Evolutionary conservation across 2,797 vertebrate species (phyloP), one percentile per base, ranked within the genome.

Genomic region (Ptychadena robeensis): DNA sequence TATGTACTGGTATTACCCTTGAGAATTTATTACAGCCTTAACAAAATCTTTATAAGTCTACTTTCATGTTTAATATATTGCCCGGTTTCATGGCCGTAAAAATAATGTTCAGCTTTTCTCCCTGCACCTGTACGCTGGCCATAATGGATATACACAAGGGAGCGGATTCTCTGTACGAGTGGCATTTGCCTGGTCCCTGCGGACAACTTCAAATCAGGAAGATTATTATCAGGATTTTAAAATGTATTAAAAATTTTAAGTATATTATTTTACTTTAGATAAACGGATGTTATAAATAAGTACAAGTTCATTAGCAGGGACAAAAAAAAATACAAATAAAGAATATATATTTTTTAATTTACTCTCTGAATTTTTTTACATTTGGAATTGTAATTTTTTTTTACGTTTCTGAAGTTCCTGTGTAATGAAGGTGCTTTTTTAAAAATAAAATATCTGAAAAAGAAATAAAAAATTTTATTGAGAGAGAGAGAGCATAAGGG

Each of bases 1-100:
- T 76, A 76, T 76, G 64, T 76, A 70, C 48, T 82, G 40, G 57
- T 66, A 69, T 57, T 61, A 68, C 66, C 38, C 65, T 32, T 69
- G 22, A 59, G 27, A 76, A 76, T 67, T 82, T 59, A 82, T 61
- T 74, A 69, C 79, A 65, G 32, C 15, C 28, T 67, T 48, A 65
- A 77, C 9, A 53, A 48, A 78, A 78, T 35, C 38, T 35, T 74
- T 53, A 10, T 67, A 28, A 25, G 11, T 78, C 4, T 68, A n/a
- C 38, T 14, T 67, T 78, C 44, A 66, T 31, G 31, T 67, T 67
- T 66, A 31, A 67, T 78, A 53, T 32, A 78, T 27, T 66, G 38
- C 75, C 31, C 22, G 67, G 10, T 67, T 31, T 68, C 14, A 35
- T 37, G 75, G 30, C 64, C n/a, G 31, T 57, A 31, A 18, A 78